Evolutionary conservation across 2,113 vertebrate genomes (phyloP).

Genomic region (Limnothrissa miodon): DNA sequence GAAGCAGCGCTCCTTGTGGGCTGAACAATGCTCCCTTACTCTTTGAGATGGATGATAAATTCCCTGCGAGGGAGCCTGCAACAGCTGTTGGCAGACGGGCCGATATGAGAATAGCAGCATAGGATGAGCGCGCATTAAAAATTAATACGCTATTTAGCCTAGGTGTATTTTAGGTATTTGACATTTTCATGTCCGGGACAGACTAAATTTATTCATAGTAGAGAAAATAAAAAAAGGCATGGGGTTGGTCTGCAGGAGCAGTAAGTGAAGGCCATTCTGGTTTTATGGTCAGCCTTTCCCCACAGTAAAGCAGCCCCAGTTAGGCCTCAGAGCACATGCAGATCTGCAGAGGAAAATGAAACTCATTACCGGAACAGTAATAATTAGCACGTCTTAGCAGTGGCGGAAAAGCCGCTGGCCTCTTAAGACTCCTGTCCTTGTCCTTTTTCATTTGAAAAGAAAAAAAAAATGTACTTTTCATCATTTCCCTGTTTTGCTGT

Average conservation of each 20-base stretch:
- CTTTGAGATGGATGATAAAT: slow-evolving; percentile 79
- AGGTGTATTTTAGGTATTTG: slow-evolving; percentile 86
- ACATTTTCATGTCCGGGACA: slow-evolving; percentile 84
- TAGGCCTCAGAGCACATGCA: slow-evolving; percentile 37
- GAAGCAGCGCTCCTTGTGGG: slow-evolving; percentile 23
- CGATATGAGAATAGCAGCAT: slow-evolving; percentile 85
- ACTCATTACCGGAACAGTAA: slow-evolving; percentile 48
- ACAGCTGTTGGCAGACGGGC: slow-evolving; percentile 83
- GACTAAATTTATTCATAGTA: slow-evolving; percentile 82
- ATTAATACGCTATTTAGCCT: slow-evolving; percentile 86
- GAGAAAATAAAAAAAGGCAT: slow-evolving; percentile 55
- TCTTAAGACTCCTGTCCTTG: slow-evolving; percentile 43
- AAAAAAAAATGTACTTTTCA: background rate
- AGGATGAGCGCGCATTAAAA: slow-evolving; percentile 83
- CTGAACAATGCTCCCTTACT: slow-evolving; percentile 43
- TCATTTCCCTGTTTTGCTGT: background rate
- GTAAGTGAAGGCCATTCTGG: slow-evolving; percentile 60
- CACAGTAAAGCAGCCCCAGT: slow-evolving; percentile 47
- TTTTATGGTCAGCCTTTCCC: slow-evolving; percentile 59
- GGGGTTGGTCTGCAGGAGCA: slow-evolving; percentile 47
- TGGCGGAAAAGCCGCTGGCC: slow-evolving; percentile 51
- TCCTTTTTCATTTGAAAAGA: background rate
- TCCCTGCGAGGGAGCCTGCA: slow-evolving; percentile 75
- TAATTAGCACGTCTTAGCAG: slow-evolving; percentile 44
- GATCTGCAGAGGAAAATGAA: slow-evolving; percentile 38